phyloP scores from a whole-genome alignment of 2,888 invertebrate genomes.

The Hyposoter didymator region DNA sequence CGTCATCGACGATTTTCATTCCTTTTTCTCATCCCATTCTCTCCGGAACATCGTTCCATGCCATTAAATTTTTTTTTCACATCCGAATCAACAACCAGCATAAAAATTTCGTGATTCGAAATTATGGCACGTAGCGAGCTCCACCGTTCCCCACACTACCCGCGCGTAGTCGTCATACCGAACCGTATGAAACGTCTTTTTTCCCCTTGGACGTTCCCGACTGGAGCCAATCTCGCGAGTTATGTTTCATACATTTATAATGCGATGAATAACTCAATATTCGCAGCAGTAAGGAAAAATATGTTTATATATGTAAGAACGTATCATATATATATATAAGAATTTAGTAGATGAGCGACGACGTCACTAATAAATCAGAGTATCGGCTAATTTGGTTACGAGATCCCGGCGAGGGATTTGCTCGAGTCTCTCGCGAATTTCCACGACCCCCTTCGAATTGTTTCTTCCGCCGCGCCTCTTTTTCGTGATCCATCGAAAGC shows the following conservation, averaged over 20 bases:
- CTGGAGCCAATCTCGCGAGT: conserved; percentile 68
- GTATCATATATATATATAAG: conserved; percentile 5
- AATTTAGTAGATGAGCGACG: conserved; percentile 40
- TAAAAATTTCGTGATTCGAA: background rate
- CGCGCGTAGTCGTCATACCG: background rate
- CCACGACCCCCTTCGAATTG: conserved; percentile 22
- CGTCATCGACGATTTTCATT: background rate
- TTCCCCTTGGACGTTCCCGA: conserved; percentile 9
- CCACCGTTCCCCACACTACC: background rate
- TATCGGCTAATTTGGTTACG: conserved; percentile 77
- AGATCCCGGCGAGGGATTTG: conserved; percentile 50
- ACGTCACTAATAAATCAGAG: conserved; percentile 73
- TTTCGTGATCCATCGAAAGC: conserved; percentile 1
- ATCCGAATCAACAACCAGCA: background rate
- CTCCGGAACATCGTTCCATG: background rate
- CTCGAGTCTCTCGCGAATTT: conserved; percentile 41
- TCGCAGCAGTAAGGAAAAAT: conserved; percentile 21
- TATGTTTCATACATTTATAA: conserved; percentile 68
- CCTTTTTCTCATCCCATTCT: background rate
- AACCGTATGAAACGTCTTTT: conserved; percentile 8
- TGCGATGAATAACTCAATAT: conserved; percentile 63
- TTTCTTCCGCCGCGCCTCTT: background rate
- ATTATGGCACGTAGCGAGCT: conserved; percentile 12
- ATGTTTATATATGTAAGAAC: background rate
- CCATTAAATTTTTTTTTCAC: background rate